Evolutionary conservation across 2,113 vertebrate species (phyloP).

Genomic region (Tichodroma muraria): DNA sequence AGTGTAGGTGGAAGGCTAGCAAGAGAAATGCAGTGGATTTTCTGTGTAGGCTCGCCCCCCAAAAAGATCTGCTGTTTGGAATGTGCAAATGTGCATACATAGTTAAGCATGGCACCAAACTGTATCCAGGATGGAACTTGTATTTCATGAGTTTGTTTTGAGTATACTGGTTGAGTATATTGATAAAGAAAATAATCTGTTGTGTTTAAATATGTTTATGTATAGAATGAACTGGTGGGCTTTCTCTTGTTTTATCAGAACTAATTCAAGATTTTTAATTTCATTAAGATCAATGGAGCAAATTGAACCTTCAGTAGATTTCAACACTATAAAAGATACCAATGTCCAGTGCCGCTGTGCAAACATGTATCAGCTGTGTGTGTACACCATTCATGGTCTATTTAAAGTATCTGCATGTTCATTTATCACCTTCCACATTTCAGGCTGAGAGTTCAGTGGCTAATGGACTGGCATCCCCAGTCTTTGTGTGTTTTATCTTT

Average conservation of each 20-base stretch:
- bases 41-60: neutral
- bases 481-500: neutral
- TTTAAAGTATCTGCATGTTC: neutral
- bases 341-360: fast-evolving
- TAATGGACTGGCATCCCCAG: neutral
- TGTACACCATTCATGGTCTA: neutral
- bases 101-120: neutral
- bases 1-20: neutral
- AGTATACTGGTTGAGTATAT: neutral
- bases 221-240: neutral
- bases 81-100: neutral
- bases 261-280: neutral
- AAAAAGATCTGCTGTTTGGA: fast-evolving
- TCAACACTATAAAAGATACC: neutral
- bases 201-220: neutral
- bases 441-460: neutral
- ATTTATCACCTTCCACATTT: neutral
- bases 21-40: neutral
- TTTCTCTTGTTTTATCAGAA: neutral
- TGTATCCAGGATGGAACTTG: neutral
- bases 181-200: neutral
- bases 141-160: neutral
- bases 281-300: neutral
- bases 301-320: neutral
- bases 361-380: neutral